Conservation (phyloP, 2,888 invertebrate species). For the Dendrolimus pini region DNA sequence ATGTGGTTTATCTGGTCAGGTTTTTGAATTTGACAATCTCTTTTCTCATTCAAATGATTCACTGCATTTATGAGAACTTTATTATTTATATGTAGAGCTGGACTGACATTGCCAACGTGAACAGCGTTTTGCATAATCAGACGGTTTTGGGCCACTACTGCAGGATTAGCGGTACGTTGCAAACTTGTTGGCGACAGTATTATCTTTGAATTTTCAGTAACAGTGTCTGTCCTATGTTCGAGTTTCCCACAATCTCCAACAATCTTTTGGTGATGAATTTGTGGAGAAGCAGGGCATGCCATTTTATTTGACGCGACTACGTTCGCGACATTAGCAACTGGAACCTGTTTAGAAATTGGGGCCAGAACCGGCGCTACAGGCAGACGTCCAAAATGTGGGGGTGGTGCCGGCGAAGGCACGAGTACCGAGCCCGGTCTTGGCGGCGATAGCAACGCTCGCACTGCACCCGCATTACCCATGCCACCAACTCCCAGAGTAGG, state of each 20-base stretch:
- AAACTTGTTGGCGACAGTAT: constrained; percentile 57
- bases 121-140: constrained; percentile 63
- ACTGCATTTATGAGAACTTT: constrained; percentile 57
- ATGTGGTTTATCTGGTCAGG: constrained; percentile 45
- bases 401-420: constrained; percentile 62
- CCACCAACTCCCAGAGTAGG: constrained; percentile 63
- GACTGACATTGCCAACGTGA: constrained; percentile 49
- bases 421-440: constrained; percentile 63
- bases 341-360: constrained; percentile 75
- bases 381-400: constrained; percentile 70
- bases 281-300: constrained; percentile 32
- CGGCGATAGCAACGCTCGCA: constrained; percentile 62
- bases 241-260: constrained; percentile 43
- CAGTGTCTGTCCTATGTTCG: constrained; percentile 41
- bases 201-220: constrained; percentile 53
- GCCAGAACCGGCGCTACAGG: constrained; percentile 77
- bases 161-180: constrained; percentile 50
- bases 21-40: constrained; percentile 45
- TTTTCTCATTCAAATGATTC: constrained; percentile 46
- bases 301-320: constrained; percentile 54
- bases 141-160: constrained; percentile 64
- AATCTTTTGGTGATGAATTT: constrained; percentile 56
- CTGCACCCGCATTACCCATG: constrained; percentile 53
- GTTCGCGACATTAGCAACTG: constrained; percentile 65
- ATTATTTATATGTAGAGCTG: constrained; percentile 47